Base-by-base conservation (phyloP, 2,797 vertebrate species). In the Falco berigora region DNA sequence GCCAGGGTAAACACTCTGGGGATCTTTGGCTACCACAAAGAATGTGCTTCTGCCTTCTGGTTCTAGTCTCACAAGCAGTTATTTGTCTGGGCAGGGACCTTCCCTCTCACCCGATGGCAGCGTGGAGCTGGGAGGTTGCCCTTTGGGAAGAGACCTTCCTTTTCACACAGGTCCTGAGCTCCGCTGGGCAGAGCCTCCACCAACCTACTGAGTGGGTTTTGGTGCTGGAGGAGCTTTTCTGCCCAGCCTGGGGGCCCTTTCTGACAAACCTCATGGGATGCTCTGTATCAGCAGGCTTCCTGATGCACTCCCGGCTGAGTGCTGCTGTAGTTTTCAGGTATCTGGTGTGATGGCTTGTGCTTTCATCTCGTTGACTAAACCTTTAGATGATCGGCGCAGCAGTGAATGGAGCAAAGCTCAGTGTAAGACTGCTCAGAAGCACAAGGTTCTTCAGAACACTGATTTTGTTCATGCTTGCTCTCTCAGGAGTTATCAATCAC, bases 121-220 rank as follows among this genome's bases (percentile, higher is more conserved):
- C 1, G 1, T n/a, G 38, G 63, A 64, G 86, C 11, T 58, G 79
- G 66, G 52, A 66, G 47, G 47, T 64, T 40, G 58, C 53, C 62
- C 32, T 38, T 28, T 40, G 34, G 27, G 30, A 12, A 14, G 46
- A 16, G 18, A 53, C 17, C 10, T 8, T 50, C 11, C 8, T 53
- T 19, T 36, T 64, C 4, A 2, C 38, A 10, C 0, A 0, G 24
- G 6, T 68, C 38, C 56, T 53, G 75, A 55, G 69, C 47, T 30
- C 19, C 2, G 8, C 67, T 36, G 55, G 25, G 42, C 66, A 86
- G 42, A 59, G 56, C 34, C 53, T 40, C 36, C 47, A 19, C 25
- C 28, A 34, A 3, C 40, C 9, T 21, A 0, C 59, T 3, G 0
- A 21, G 1, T 2, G 64, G 50, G 19, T 32, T 20, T 9, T 80